Evolutionary conservation across 2,888 invertebrate genomes (phyloP).

Genomic region (Aquatica leii): DNA sequence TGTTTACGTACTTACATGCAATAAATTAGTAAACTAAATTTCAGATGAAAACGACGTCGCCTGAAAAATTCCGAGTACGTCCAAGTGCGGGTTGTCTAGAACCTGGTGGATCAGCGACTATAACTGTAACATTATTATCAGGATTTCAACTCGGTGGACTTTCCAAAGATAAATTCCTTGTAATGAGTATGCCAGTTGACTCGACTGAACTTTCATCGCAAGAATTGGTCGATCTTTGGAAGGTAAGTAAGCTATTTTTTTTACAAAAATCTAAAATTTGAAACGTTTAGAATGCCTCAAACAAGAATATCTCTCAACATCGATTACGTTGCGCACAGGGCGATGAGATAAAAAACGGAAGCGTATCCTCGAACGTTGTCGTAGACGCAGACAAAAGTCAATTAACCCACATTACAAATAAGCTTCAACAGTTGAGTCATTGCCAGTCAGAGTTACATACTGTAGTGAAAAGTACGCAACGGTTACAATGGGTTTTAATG

Average conservation of each 20-base stretch:
- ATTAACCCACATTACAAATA: slow-evolving; percentile 50
- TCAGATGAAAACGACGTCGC: slow-evolving; percentile 94
- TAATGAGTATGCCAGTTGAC: slow-evolving; percentile 79
- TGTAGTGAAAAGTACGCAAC: slow-evolving; percentile 62
- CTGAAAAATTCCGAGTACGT: slow-evolving; percentile 92
- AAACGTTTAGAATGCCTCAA: slow-evolving; percentile 52
- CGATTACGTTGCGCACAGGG: slow-evolving; percentile 74
- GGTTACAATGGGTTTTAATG: slow-evolving; percentile 64
- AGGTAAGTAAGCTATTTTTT: slow-evolving; percentile 59
- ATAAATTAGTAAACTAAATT: too few relatives aligned
- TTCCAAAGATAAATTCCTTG: slow-evolving; percentile 85
- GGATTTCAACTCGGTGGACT: slow-evolving; percentile 74
- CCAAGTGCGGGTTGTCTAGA: slow-evolving; percentile 83
- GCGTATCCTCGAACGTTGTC: slow-evolving; percentile 26
- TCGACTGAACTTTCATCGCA: slow-evolving; percentile 65
- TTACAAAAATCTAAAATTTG: slow-evolving; percentile 4
- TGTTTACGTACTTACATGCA: too few relatives aligned
- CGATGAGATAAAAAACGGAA: slow-evolving; percentile 53
- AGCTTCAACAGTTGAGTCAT: slow-evolving; percentile 58
- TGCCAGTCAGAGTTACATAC: slow-evolving; percentile 61
- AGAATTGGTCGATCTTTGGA: slow-evolving; percentile 80
- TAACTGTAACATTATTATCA: slow-evolving; percentile 78
- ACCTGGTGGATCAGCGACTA: slow-evolving; percentile 69
- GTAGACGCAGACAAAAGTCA: slow-evolving; percentile 45
- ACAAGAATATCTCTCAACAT: slow-evolving; percentile 70